Base-by-base conservation (phyloP, 2,888 invertebrate species). In the Tribolium freemani region DNA sequence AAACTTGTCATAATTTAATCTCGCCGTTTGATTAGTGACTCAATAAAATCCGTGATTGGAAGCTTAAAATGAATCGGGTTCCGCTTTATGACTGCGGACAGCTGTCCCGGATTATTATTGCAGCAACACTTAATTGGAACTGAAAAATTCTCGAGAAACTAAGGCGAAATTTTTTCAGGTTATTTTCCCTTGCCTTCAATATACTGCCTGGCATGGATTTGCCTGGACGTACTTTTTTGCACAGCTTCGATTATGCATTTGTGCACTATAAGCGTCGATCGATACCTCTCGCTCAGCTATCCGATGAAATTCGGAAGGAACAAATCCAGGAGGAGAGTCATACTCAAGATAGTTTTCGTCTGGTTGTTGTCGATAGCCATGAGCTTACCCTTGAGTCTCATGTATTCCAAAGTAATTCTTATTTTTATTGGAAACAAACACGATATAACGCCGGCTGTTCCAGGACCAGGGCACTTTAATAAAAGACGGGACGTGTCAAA, bases 221-320 rank as follows among this genome's bases (percentile, higher is more conserved):
- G 96, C 81, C 90, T 97, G 83, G 98, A 98, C 87, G 98, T 98
- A 1, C 88, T 98, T 0, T 96, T 97, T 84, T 98, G 98, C 87
- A 98, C 98, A 0, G 96, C 98, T 1, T 97, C 97, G 77, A 98
- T 98, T 81, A 95, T 98, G 92, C 98, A 99, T 86, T 90, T 98
- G 50, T 98, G 98, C 84, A 98, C 97, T 48, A 98, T 98, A 84
- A 97, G 97, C 76, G 93, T 98, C 74, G 98, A 98, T 88, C 92
- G 98, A 82, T 98, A 96, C 87, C 90, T 97, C 57, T 96, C 96
- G 21, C 90, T 96, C 66, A 91, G 96, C 16, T 96, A 96, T 83
- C 98, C 98, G 0, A 96, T 98, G 94, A 93, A 94, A 83, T 96
- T 96, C 81, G 96, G 96, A 38, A 89, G 96, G 61, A 96, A 96